Evolutionary conservation across 2,888 invertebrate genomes (phyloP).

Genomic region (Zhengitettix transpicula): DNA sequence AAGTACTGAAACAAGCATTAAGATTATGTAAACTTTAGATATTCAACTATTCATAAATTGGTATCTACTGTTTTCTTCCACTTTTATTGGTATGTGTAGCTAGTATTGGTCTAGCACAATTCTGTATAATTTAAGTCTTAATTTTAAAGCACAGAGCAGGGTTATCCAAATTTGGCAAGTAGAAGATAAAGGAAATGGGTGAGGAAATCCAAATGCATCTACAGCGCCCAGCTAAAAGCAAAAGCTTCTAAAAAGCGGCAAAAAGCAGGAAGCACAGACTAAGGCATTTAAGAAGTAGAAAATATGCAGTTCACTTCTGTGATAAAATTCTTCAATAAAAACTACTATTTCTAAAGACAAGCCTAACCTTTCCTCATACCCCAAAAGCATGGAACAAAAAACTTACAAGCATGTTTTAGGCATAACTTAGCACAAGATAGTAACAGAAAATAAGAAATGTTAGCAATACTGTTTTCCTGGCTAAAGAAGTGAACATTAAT

Average conservation of each 20-base stretch:
- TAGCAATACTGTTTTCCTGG: no score
- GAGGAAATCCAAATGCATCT: conserved; percentile 13
- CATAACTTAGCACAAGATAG: not conserved
- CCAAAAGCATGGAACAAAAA: not conserved
- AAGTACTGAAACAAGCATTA: no score
- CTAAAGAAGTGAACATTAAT: no score
- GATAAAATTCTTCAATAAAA: not conserved
- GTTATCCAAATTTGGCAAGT: conserved; percentile 19
- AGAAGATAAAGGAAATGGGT: conserved; percentile 9
- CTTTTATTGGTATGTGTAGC: conserved; percentile 3
- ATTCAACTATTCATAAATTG: not conserved
- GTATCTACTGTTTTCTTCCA: not conserved
- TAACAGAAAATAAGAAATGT: not conserved
- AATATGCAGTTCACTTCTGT: not conserved
- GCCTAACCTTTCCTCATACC: conserved; percentile 13
- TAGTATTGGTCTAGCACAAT: conserved; percentile 1
- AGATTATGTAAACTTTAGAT: not conserved
- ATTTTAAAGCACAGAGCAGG: conserved; percentile 16
- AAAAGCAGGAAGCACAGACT: conserved; percentile 14
- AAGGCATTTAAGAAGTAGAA: conserved; percentile 10
- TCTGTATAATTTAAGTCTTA: not conserved
- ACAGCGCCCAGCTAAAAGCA: conserved; percentile 14
- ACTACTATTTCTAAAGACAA: not conserved
- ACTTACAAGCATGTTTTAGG: not conserved
- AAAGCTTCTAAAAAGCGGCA: conserved; percentile 14